Base-by-base conservation (phyloP, 2,113 vertebrate genomes). In the Edolisoma coerulescens region DNA sequence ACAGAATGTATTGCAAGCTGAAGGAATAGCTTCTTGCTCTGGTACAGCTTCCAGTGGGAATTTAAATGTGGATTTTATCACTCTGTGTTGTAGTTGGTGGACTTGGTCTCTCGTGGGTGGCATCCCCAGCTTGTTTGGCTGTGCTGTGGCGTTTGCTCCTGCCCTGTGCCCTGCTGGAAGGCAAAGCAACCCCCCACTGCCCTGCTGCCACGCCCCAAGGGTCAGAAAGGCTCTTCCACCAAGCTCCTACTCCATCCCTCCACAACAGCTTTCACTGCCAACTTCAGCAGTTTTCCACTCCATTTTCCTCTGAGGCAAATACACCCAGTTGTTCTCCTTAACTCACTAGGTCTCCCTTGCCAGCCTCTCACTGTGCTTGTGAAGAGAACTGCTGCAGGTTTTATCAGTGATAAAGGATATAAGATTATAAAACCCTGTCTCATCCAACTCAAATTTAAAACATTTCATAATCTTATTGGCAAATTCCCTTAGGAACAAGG, bases 181-280 rank as follows among this genome's bases (percentile, higher is more conserved):
- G 42, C 39, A 60, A 84, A 24, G 6, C 16, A 73, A 56, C 1
- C 21, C 33, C 20, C 10, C 37, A 41, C 3, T 76, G 63, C 21
- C 23, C 74, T 85, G 65, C 20, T 22, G 6, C n/a, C 4, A 4
- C 41, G 32, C 10, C 16, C 10, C 0, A 0, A 6, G 32, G 39
- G 33, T 52, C 50, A 70, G 60, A 87, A 81, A 45, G 32, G 50
- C 30, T 91, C 32, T 49, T 65, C 22, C 20, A 68, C 16, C 0
- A 2, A n/a, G 52, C 13, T 63, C 33, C n/a, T 39, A 26, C 71
- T 39, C 35, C 70, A 85, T 32, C 44, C 11, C 14, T 77, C 24
- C 65, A 42, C 56, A 32, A 83, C 32, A 60, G 35, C 39, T 79
- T 54, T 76, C 37, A 24, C 3, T 42, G 47, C 39, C 4, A 3